Evolutionary conservation across 2,888 invertebrate genomes (phyloP).

Genomic region (Cistogaster globosa): DNA sequence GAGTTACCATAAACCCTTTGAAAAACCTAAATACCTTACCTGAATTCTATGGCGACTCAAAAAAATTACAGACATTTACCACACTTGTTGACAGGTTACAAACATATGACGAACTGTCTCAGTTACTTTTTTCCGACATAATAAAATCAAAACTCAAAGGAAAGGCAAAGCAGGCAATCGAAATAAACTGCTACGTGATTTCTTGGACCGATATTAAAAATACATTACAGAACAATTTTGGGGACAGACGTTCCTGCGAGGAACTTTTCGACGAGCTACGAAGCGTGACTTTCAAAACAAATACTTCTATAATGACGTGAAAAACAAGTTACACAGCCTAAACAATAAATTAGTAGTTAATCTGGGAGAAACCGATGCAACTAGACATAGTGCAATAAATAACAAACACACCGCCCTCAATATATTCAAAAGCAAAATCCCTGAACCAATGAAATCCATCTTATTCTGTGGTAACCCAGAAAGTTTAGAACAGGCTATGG

Average conservation of each 20-base stretch:
- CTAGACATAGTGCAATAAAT: background rate
- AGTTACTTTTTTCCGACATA: background rate
- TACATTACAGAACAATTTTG: conserved; percentile 2
- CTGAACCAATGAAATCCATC: background rate
- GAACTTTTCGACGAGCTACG: conserved; percentile 9
- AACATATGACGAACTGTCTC: background rate
- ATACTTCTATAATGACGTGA: background rate
- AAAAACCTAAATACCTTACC: background rate
- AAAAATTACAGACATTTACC: background rate
- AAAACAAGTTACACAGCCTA: background rate
- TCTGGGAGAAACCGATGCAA: background rate
- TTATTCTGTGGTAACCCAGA: background rate
- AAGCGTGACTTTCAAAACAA: no score
- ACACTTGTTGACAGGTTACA: background rate
- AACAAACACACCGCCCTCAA: background rate
- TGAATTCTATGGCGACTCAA: background rate
- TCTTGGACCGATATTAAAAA: conserved; percentile 6
- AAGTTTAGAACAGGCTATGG: background rate
- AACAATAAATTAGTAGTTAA: background rate
- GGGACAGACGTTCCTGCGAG: background rate
- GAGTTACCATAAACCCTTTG: no score
- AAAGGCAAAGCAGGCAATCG: background rate
- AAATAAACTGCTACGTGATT: background rate
- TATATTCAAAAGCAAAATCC: background rate
- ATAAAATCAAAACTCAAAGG: background rate